These are phyloP conservation scores for Grallaria varia DNA, from an alignment of 2,113 vertebrate genomes.

Conservation along the genomic window DNA sequence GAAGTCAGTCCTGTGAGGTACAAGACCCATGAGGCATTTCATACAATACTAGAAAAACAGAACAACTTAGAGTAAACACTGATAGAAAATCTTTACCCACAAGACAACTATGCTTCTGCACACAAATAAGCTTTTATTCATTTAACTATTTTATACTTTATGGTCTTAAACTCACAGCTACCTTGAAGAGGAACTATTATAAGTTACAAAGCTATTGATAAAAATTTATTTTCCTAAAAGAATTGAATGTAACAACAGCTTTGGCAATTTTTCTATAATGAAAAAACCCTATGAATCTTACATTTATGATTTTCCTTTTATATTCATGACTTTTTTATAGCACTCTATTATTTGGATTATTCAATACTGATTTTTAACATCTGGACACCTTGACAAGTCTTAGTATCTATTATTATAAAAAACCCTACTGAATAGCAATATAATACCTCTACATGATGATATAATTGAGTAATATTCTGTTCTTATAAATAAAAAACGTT, in stretches of 20 bases:
- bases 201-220: not conserved
- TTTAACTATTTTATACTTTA: not conserved
- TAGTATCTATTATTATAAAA: not conserved
- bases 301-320: not conserved
- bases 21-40: not conserved
- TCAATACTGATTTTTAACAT: not conserved
- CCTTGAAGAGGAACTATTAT: not conserved
- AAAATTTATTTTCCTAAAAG: not conserved
- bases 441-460: not conserved
- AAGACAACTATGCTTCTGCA: not conserved
- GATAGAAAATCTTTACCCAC: not conserved
- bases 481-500: not conserved
- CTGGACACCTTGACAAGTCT: fast-evolving
- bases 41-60: not conserved
- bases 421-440: not conserved
- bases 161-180: not conserved
- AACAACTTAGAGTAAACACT: not conserved
- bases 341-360: not conserved
- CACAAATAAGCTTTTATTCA: not conserved
- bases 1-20: not conserved
- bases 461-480: not conserved
- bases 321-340: not conserved
- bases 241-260: not conserved
- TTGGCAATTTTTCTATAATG: not conserved
- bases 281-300: not conserved